Evolutionary conservation across 1,140 invertebrate genomes (phyloP).

Genomic region (Danaus plexippus): DNA sequence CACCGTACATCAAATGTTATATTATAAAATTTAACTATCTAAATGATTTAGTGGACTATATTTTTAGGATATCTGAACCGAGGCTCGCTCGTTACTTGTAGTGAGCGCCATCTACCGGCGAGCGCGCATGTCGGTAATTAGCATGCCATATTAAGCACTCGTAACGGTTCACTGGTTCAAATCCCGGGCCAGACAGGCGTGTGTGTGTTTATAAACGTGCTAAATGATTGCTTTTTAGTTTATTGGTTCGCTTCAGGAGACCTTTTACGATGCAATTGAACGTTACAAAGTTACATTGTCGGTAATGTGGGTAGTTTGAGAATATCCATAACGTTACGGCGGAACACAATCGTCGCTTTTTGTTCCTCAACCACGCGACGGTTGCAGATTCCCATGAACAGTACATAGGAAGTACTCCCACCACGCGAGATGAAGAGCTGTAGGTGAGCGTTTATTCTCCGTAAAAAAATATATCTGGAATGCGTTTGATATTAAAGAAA

Average conservation of each 20-base stretch:
- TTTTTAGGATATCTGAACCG: no score
- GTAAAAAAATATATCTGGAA: no score
- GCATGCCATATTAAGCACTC: conserved; percentile 24
- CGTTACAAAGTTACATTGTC: conserved; percentile 11
- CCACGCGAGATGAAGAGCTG: no score
- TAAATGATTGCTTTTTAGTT: conserved; percentile 30
- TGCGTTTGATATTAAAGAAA: no score
- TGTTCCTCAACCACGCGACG: no score
- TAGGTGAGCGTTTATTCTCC: no score
- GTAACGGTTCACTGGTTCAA: conserved; percentile 29
- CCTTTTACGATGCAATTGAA: conserved; percentile 12
- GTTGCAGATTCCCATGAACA: no score
- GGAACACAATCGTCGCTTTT: no score
- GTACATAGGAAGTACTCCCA: no score
- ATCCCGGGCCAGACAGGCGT: conserved; percentile 25
- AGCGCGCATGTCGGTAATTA: conserved; percentile 17
- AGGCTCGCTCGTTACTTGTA: no score
- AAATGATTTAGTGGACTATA: not conserved
- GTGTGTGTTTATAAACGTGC: conserved; percentile 26
- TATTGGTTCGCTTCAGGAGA: conserved; percentile 24
- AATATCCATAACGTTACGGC: not conserved
- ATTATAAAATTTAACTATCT: no score
- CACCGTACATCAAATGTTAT: not conserved
- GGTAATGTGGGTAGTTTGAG: not conserved
- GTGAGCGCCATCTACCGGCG: conserved; percentile 22